Conservation (phyloP, 2,113 vertebrate species). For the Megaleporinus macrocephalus region DNA sequence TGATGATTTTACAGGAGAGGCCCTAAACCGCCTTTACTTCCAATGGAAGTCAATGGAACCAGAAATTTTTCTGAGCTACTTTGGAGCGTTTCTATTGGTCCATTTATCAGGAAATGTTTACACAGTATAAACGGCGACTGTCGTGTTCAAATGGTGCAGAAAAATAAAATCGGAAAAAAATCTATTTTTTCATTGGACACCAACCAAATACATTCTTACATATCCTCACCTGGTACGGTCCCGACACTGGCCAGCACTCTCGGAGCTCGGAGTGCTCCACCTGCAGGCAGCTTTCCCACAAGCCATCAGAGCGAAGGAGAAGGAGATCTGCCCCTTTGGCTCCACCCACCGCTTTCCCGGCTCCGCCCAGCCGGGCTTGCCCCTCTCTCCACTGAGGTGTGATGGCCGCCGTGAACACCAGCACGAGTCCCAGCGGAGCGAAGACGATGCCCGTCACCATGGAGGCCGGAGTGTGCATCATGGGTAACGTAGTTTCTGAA, state of each 20-base stretch:
- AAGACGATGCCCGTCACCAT: slow-evolving; percentile 82
- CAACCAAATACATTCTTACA: too few relatives aligned
- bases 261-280: slow-evolving; percentile 76
- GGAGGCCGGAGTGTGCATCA: slow-evolving; percentile 78
- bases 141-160: too few relatives aligned
- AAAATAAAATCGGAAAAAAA: too few relatives aligned
- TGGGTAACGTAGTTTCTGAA: neutral
- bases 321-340: slow-evolving; percentile 61
- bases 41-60: too few relatives aligned
- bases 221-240: slow-evolving; percentile 61
- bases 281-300: slow-evolving; percentile 83
- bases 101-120: too few relatives aligned
- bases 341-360: slow-evolving; percentile 43
- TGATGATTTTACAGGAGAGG: too few relatives aligned
- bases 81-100: too few relatives aligned
- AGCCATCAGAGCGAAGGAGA: slow-evolving; percentile 74
- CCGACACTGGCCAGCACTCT: slow-evolving; percentile 79
- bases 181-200: too few relatives aligned
- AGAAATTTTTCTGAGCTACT: too few relatives aligned
- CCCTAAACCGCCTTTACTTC: too few relatives aligned
- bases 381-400: slow-evolving; percentile 82
- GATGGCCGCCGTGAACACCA: slow-evolving; percentile 80
- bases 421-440: slow-evolving; percentile 78
- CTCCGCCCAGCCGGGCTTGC: slow-evolving; percentile 64
- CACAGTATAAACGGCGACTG: too few relatives aligned